phyloP scores from a whole-genome alignment of 2,113 vertebrate species.

The Sturnira hondurensis region DNA sequence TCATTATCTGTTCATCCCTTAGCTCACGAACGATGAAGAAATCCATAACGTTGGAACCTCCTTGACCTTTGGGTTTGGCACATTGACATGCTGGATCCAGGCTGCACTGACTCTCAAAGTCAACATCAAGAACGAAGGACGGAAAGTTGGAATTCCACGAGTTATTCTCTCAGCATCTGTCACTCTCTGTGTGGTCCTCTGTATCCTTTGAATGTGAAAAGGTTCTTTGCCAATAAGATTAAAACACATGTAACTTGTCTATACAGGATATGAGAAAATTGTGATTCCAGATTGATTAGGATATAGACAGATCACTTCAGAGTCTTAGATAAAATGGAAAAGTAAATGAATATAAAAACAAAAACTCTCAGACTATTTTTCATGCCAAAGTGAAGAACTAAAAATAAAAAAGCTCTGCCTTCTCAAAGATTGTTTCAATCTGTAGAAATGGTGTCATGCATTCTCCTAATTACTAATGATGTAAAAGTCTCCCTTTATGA shows the following conservation, averaged over 20 bases:
- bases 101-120: conserved; percentile 89
- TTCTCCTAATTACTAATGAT: background rate
- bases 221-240: background rate
- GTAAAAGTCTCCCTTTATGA: background rate
- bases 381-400: background rate
- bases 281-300: background rate
- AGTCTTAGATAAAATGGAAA: conserved; percentile 3
- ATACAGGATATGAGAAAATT: background rate
- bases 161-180: conserved; percentile 86
- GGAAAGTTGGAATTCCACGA: conserved; percentile 81
- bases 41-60: conserved; percentile 88
- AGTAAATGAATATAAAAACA: background rate
- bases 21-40: conserved; percentile 84
- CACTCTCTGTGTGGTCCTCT: conserved; percentile 87
- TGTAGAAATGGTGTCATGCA: background rate
- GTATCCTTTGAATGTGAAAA: conserved; percentile 88
- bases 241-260: background rate
- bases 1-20: conserved; percentile 38
- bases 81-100: conserved; percentile 92
- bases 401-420: background rate
- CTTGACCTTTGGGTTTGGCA: conserved; percentile 90
- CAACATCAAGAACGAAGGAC: conserved; percentile 89
- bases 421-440: background rate
- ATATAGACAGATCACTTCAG: background rate
- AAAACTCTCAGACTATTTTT: background rate